Base-by-base conservation (phyloP, 1,140 invertebrate species). In the fruit fly (Drosophila melanogaster) region DNA sequence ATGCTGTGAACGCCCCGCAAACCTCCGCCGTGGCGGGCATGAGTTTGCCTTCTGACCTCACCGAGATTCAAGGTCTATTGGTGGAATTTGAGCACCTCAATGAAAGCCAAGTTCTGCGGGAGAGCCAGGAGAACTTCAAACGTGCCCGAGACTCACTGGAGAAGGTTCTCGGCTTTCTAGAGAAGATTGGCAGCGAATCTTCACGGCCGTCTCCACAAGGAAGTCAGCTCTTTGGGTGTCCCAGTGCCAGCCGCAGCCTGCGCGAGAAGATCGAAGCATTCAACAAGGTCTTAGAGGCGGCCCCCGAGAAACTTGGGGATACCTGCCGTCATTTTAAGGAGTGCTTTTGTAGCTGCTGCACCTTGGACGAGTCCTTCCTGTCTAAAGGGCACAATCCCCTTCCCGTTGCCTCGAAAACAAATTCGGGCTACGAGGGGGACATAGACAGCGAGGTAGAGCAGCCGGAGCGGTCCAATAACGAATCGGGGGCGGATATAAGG, bases 351-450 rank as follows among this genome's bases (percentile, higher is more conserved):
- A 77, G 46, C n/a, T 26, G 33, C 35, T 47, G 41, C 15, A 40
- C n/a, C 38, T 4, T 78, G 15, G 46, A 47, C 1, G 64, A 61
- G 0, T 22, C 30, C 5, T 6, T 6, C 2, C 30, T 11, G 3
- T 38, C n/a, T 1, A n/a, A 12, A 0, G 47, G 40, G 14, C 14
- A 50, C 8, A 65, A 61, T 17, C 12, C 24, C 0, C n/a, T 40
- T 3, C 4, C 11, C 0, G 1, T 30, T 26, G 10, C 66, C 71
- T 17, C 57, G 4, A 14, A 37, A 47, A 69, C 54, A 11, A 76
- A 69, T 33, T 79, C 76, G 6, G 80, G 80, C 1, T 87, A 84
- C 26, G 85, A 84, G 38, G 83, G 77, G 0, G 83, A 84, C 15
- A 54, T 81, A 7, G 81, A 84, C 40, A 84, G 79, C 40, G 76